Percentiles rank a stretch among this genome's conserved stretches.
These are phyloP conservation scores for Hyaena hyaena DNA, from an alignment of 2,113 vertebrate genomes.

Conservation along the genomic window DNA sequence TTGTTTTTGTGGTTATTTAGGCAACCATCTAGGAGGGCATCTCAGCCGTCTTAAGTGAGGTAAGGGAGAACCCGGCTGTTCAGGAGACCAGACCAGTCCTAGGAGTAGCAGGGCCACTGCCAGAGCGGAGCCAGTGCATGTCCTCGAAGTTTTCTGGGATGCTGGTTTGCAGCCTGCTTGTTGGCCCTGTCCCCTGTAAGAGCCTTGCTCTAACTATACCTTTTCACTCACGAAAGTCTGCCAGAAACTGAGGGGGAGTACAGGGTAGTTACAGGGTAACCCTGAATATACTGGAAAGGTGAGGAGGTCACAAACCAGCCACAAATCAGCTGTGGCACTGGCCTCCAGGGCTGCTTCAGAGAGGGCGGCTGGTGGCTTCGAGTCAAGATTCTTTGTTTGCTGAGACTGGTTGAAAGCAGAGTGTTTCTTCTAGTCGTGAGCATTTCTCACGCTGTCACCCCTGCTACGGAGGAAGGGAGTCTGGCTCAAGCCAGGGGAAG, in stretches of 20 bases:
- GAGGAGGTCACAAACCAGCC: neutral
- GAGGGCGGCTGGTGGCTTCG: neutral
- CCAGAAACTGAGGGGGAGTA: neutral
- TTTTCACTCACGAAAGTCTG: neutral
- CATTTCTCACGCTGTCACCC: neutral
- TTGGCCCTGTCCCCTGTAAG: accelerated
- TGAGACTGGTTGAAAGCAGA: neutral
- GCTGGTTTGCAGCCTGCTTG: neutral
- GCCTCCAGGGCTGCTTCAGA: neutral
- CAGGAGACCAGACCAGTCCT: neutral
- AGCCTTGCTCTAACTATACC: neutral
- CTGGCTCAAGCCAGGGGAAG: constrained; percentile 44
- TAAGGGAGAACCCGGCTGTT: neutral
- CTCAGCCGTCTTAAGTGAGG: neutral
- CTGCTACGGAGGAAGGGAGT: neutral
- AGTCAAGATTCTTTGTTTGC: neutral
- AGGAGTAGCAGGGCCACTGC: neutral
- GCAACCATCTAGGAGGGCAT: neutral
- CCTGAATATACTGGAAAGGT: neutral
- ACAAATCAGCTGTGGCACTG: neutral
- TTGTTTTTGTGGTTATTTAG: neutral
- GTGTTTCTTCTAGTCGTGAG: neutral
- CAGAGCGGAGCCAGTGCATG: accelerated
- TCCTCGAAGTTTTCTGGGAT: neutral
- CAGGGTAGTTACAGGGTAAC: neutral